Evolutionary conservation across 1,140 invertebrate species (phyloP).

Genomic region (Nomia melanderi): DNA sequence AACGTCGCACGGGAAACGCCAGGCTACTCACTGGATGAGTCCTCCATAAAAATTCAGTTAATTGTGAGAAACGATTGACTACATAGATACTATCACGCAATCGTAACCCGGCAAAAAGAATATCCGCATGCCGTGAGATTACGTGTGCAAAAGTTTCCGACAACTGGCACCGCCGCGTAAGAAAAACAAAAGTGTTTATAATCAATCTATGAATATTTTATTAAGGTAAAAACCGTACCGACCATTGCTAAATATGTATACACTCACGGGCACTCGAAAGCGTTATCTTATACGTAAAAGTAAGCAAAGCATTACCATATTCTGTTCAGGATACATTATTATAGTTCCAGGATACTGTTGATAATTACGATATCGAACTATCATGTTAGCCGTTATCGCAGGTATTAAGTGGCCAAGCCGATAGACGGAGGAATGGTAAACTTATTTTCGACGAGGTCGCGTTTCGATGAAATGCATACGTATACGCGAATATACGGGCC

Average conservation of each 20-base stretch:
- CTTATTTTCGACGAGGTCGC: neutral
- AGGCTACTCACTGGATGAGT: neutral
- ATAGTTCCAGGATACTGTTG: neutral
- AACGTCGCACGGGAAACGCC: neutral
- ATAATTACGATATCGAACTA: conserved; percentile 7
- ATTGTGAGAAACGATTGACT: neutral
- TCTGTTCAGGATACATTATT: neutral
- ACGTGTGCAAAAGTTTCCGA: too few relatives aligned
- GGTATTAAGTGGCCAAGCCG: neutral
- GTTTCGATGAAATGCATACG: neutral
- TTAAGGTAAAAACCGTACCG: too few relatives aligned
- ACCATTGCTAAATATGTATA: too few relatives aligned
- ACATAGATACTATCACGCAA: neutral
- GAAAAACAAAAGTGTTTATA: neutral
- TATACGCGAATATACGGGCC: neutral
- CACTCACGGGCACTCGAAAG: too few relatives aligned
- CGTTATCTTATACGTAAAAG: neutral
- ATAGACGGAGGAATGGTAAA: neutral
- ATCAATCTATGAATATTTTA: too few relatives aligned
- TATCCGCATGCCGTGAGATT: neutral
- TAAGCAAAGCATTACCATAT: neutral
- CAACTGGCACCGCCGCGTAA: too few relatives aligned
- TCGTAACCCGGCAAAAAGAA: neutral
- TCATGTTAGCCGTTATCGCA: neutral
- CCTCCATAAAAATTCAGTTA: neutral